These are phyloP conservation scores for Pantelozetes paolii DNA, from an alignment of 2,888 invertebrate species.

Conservation along the genomic window DNA sequence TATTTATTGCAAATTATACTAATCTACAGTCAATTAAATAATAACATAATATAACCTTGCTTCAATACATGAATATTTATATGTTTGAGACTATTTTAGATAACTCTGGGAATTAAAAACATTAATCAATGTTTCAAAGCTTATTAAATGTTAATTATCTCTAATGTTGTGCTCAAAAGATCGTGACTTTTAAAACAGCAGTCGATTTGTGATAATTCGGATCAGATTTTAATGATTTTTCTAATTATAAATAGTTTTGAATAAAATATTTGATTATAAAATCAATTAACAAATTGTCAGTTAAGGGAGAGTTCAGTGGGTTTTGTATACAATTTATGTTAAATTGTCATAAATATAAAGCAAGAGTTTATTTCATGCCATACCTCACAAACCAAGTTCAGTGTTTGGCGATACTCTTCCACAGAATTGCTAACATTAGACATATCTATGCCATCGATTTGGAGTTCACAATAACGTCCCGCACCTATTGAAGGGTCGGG, in stretches of 20 bases:
- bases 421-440: constrained; percentile 65
- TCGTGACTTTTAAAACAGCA: background rate
- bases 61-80: too few species aligned
- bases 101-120: background rate
- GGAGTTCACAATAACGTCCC: constrained; percentile 81
- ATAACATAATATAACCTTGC: too few species aligned
- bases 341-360: background rate
- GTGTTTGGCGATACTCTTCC: constrained; percentile 68
- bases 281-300: too few species aligned
- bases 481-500: constrained; percentile 52
- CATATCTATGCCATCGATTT: constrained; percentile 60
- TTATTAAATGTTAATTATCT: too few species aligned
- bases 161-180: background rate
- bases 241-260: background rate
- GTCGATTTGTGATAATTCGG: background rate
- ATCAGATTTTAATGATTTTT: background rate
- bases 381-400: constrained; percentile 66
- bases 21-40: too few species aligned
- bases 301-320: too few species aligned
- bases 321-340: too few species aligned
- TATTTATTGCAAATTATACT: too few species aligned
- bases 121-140: background rate
- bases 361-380: background rate
- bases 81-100: background rate
- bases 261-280: background rate